Evolutionary conservation across 2,113 vertebrate genomes (phyloP), one percentile per base, ranked within the genome.

Genomic region (Coturnix japonica): DNA sequence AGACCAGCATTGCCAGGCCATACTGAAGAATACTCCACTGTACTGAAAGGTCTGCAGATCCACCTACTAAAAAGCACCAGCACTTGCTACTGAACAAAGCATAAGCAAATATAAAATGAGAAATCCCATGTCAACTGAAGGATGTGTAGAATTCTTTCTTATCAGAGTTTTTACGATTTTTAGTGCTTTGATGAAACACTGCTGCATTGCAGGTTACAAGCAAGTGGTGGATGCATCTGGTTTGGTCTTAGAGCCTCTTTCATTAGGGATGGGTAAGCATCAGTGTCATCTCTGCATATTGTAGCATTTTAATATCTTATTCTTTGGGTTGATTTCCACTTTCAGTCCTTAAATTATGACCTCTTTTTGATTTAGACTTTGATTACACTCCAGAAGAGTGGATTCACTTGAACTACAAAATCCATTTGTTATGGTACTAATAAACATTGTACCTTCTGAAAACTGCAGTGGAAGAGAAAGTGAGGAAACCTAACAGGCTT

Each of bases 341-440:
- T 95, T 92, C 47, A 87, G 59, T 86, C 54, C 67, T 89, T 94
- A 81, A 88, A 78, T 94, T 90, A 67, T 4, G 64, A 85, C 51
- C 26, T 88, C 65, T 73, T 51, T 94, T 63, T 53, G 5, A 77
- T 82, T 89, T 82, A 87, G 35, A 64, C 43, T 67, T 73, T 82
- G 75, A 80, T 93, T 93, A 85, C 33, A 77, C 18, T 47, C 33
- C 14, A 64, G 69, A 92, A 89, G 44, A 79, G 73, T 59, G 31
- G 61, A 53, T 87, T 92, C 23, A 56, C 56, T 85, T 95, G 85
- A 92, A 80, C 76, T 87, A 53, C 69, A 91, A 87, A 92, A 73
- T 85, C 28, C 25, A 18, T 82, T 95, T 89, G 63, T 92, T 82
- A 44, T 85, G 60, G 64, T 81, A 88, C 41, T 86, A 87, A 79